A percentile compares a stretch with the other conserved stretches of the same genome.
These are phyloP conservation scores for Galemys pyrenaicus DNA, from an alignment of 2,113 vertebrate genomes.

Conservation along the genomic window DNA sequence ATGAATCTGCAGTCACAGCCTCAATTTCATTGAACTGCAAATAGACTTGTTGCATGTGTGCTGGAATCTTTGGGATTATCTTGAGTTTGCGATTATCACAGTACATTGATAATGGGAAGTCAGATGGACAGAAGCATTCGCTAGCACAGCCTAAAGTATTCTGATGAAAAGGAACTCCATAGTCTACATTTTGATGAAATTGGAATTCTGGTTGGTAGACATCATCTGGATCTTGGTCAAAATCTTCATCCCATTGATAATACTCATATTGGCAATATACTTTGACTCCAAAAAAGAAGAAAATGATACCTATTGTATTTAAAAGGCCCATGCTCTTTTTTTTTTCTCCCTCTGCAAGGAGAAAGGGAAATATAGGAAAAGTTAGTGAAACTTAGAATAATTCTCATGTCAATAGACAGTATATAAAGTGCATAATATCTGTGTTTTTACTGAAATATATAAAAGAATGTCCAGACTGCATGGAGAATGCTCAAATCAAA, in stretches of 20 bases:
- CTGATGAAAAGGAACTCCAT: constrained; percentile 61
- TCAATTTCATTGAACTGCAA: constrained; percentile 90
- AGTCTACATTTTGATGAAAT: constrained; percentile 74
- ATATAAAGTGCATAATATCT: neutral
- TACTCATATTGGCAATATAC: constrained; percentile 85
- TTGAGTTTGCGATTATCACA: constrained; percentile 88
- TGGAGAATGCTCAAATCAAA: constrained; percentile 36
- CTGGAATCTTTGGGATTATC: constrained; percentile 86
- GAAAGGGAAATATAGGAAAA: constrained; percentile 68
- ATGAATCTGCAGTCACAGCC: constrained; percentile 83
- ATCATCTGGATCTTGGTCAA: constrained; percentile 78
- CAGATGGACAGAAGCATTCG: constrained; percentile 88
- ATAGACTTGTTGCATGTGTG: constrained; percentile 87
- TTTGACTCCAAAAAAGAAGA: constrained; percentile 77
- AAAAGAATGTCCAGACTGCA: constrained; percentile 25
- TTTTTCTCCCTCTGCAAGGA: constrained; percentile 72
- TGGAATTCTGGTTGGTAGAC: constrained; percentile 79
- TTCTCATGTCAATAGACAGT: constrained; percentile 3
- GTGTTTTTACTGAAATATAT: constrained; percentile 34
- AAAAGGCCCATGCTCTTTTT: constrained; percentile 80
- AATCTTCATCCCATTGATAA: constrained; percentile 85
- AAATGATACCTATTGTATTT: constrained; percentile 68
- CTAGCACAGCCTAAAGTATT: constrained; percentile 79
- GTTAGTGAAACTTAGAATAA: constrained; percentile 44
- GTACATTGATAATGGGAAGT: constrained; percentile 88